These are phyloP conservation scores for Poecilia wingei DNA, from an alignment of 2,797 vertebrate genomes.

Conservation along the genomic window DNA sequence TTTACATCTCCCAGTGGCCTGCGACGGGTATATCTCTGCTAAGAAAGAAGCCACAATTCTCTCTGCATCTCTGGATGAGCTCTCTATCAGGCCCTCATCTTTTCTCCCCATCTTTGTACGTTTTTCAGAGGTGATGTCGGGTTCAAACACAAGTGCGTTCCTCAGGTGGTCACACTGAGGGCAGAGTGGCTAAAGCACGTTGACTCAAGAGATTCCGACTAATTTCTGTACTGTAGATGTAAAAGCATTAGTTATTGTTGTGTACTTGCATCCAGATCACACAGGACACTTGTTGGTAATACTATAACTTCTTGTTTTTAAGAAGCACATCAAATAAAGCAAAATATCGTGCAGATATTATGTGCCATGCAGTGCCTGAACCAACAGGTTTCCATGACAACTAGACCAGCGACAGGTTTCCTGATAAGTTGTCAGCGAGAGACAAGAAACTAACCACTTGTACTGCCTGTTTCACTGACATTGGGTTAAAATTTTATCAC, in stretches of 20 bases:
- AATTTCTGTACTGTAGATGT: slow-evolving; percentile 12
- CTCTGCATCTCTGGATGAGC: slow-evolving; percentile 28
- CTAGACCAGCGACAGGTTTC: slow-evolving; percentile 16
- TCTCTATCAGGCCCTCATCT: slow-evolving; percentile 17
- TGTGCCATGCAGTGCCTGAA: slow-evolving; percentile 5
- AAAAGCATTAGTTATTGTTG: slow-evolving; percentile 3
- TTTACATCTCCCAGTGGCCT: slow-evolving; percentile 42
- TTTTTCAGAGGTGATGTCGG: slow-evolving; percentile 23
- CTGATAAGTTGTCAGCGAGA: slow-evolving; percentile 17
- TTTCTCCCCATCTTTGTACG: slow-evolving; percentile 29
- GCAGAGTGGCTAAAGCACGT: slow-evolving; percentile 9
- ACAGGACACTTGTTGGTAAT: neutral
- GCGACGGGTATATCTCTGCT: slow-evolving; percentile 36
- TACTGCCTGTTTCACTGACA: neutral
- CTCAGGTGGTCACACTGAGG: slow-evolving; percentile 19
- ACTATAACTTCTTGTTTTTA: neutral
- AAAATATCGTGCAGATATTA: neutral
- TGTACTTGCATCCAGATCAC: neutral
- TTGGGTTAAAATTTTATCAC: neutral
- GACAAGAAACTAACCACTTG: neutral
- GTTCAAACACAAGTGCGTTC: slow-evolving; percentile 29
- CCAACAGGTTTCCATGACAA: slow-evolving; percentile 40
- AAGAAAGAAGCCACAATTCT: slow-evolving; percentile 55
- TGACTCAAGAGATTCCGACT: slow-evolving; percentile 27
- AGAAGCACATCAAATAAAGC: neutral